Evolutionary conservation across 92 coral and sea anemone species (phyloP).

Genomic region (Zoanthus sociatus): DNA sequence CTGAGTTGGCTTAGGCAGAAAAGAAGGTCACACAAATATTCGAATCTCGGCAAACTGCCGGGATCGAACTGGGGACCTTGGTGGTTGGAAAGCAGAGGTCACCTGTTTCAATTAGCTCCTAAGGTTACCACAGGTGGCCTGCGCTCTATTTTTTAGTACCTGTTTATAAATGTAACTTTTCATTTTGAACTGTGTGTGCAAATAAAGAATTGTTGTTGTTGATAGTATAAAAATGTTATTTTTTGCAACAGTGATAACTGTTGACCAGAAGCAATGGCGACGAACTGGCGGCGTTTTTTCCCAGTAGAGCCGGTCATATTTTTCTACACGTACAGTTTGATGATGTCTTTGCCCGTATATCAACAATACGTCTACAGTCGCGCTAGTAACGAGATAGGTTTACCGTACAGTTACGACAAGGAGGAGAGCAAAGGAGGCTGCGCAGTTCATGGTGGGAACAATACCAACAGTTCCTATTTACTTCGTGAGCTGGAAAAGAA

Average conservation of each 20-base stretch:
- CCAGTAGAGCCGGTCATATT: conserved; percentile 95
- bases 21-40: too few relatives aligned
- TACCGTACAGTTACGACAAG: conserved; percentile 59
- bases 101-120: too few relatives aligned
- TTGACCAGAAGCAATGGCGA: conserved; percentile 7
- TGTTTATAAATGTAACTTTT: too few relatives aligned
- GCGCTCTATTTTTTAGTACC: too few relatives aligned
- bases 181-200: too few relatives aligned
- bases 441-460: conserved; percentile 10
- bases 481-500: conserved; percentile 22
- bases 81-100: too few relatives aligned
- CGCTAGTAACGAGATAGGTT: conserved; percentile 70
- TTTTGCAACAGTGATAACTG: neutral
- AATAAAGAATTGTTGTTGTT: too few relatives aligned
- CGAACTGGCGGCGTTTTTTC: conserved; percentile 68
- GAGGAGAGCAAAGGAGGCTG: conserved; percentile 22
- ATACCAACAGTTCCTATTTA: conserved; percentile 17
- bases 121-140: too few relatives aligned
- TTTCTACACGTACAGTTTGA: conserved; percentile 79
- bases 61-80: too few relatives aligned
- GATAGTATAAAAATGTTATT: neutral
- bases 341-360: conserved; percentile 70
- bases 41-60: too few relatives aligned
- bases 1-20: too few relatives aligned
- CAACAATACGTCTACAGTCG: conserved; percentile 80